phyloP scores from a whole-genome alignment of 2,888 invertebrate genomes.

The Cantharis flavilabris region DNA sequence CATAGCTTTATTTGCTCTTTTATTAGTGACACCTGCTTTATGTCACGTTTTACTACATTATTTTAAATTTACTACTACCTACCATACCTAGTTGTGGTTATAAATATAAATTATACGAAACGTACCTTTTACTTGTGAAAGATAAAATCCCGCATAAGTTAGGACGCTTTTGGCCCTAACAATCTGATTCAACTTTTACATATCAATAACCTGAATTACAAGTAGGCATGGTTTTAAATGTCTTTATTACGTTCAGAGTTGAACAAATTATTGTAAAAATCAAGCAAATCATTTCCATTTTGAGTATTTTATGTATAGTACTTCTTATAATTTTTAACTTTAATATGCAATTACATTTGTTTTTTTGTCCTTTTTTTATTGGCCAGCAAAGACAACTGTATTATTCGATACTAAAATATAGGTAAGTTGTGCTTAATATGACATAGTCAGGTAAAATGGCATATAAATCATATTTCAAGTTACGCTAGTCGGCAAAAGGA shows the following conservation, averaged over 20 bases:
- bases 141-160: slow-evolving; percentile 14
- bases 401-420: no score
- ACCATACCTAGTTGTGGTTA: slow-evolving; percentile 29
- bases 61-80: slow-evolving; percentile 42
- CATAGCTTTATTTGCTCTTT: slow-evolving; percentile 37
- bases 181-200: slow-evolving; percentile 9
- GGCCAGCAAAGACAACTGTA: no score
- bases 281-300: no score
- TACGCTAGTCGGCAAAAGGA: no score
- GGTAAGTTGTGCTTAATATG: no score
- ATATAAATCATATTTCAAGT: no score
- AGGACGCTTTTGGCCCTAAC: slow-evolving; percentile 7
- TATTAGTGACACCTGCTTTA: slow-evolving; percentile 46
- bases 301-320: no score
- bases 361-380: no score
- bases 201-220: slow-evolving; percentile 3
- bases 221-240: not conserved
- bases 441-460: no score
- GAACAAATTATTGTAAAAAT: not conserved
- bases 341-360: no score
- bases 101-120: slow-evolving; percentile 28
- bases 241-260: slow-evolving; percentile 6
- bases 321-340: no score
- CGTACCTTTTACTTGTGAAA: slow-evolving; percentile 18
- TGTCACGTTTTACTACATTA: slow-evolving; percentile 43